These are phyloP conservation scores for Vombatus ursinus DNA, from an alignment of 2,113 vertebrate species.

Conservation along the genomic window DNA sequence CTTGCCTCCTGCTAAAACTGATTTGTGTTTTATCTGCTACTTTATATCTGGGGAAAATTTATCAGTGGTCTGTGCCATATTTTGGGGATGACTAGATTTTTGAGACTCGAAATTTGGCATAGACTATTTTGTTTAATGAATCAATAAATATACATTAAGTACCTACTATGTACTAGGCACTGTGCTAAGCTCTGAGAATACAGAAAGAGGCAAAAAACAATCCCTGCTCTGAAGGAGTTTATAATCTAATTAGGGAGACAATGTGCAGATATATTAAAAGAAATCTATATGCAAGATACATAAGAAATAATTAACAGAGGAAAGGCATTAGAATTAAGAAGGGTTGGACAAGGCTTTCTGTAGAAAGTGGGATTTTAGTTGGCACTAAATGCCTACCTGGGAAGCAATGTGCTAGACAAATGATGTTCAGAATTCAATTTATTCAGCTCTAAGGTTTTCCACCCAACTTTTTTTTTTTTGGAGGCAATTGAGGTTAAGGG, in stretches of 20 bases:
- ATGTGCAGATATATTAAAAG: not conserved
- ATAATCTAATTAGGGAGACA: not conserved
- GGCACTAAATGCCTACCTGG: conserved; percentile 58
- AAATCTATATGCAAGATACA: not conserved
- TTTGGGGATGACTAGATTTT: conserved; percentile 59
- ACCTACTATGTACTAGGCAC: not conserved
- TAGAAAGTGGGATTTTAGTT: not conserved
- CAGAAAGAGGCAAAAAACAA: not conserved
- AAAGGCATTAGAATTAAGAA: not conserved
- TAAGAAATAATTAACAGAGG: not conserved
- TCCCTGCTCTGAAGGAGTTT: not conserved
- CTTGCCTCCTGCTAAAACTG: not conserved
- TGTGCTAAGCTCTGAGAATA: not conserved
- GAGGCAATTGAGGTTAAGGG: no score
- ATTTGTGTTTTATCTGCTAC: not conserved
- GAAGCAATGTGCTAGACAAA: conserved; percentile 64
- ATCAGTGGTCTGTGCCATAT: conserved; percentile 53
- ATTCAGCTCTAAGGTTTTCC: conserved; percentile 68
- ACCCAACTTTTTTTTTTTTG: conserved; percentile 46
- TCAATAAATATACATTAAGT: not conserved
- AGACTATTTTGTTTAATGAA: conserved; percentile 26
- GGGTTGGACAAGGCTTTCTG: not conserved
- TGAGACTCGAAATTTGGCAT: conserved; percentile 65
- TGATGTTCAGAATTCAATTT: conserved; percentile 75
- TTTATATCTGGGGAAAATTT: conserved; percentile 54